Evolutionary conservation across 2,113 vertebrate genomes (phyloP), one percentile per base, ranked within the genome.

Genomic region (Rostratula benghalensis): DNA sequence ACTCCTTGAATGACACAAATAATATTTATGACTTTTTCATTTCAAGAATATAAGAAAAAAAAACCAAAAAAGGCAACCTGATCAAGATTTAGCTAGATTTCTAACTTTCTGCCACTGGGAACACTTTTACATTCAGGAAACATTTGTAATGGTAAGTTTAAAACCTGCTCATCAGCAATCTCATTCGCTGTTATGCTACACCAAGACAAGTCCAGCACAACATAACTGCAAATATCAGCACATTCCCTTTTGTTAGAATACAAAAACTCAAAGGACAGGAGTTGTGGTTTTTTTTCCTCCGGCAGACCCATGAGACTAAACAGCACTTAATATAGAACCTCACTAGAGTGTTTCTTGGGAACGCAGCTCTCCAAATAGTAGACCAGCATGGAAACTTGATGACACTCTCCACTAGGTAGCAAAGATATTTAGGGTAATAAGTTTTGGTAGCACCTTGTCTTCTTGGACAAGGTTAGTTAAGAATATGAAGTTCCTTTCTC

Each of bases 151-250:
- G 18, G 10, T 37, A 31, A 37, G 7, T 64, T 73, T 63, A 85
- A 91, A 95, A 93, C n/a, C 56, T 93, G 27, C 45, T 87, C 45
- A 95, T 83, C n/a, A 93, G 15, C 53, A 84, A 18, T 59, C 28
- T 75, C 16, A 12, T 87, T 67, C 33, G 61, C 11, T 41, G 13
- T 87, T 91, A 53, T 11, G 10, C 31, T 89, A 64, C 31, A 65
- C 22, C 27, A 75, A 84, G 57, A 60, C 18, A 60, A 33, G 19
- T 89, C 71, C 15, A 39, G 54, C 56, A 53, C 16, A 43, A 48
- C 16, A 8, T 46, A 51, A 54, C 41, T 48, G 23, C n/a, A 73
- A 69, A 57, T 79, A 67, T 27, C 28, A 61, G 16, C 24, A 43
- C 12, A 11, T 75, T 60, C 22, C 4, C 4, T 85, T 93, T 65